phyloP scores from a whole-genome alignment of 2,888 invertebrate genomes.

The Xylocampa areola region DNA sequence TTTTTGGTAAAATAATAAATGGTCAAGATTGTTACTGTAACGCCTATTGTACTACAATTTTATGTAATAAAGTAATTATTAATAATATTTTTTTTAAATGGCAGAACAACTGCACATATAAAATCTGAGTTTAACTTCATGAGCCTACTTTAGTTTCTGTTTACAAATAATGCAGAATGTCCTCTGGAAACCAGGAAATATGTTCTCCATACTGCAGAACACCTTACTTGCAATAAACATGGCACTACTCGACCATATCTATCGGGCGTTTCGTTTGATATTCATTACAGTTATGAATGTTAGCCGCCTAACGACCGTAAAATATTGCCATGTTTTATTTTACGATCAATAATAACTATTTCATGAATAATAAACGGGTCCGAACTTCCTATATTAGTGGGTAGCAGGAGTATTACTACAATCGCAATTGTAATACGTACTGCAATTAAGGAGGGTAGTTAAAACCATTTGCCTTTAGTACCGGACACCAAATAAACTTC shows the following conservation, averaged over 20 bases:
- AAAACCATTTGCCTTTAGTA: conserved; percentile 5
- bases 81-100: no score
- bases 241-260: conserved; percentile 45
- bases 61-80: no score
- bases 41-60: no score
- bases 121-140: no score
- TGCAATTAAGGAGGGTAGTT: conserved; percentile 7
- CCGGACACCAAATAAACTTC: not conserved
- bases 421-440: conserved; percentile 11
- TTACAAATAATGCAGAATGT: not conserved
- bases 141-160: no score
- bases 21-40: no score
- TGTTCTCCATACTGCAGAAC: conserved; percentile 7
- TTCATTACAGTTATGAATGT: conserved; percentile 57
- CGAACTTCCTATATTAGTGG: conserved; percentile 20
- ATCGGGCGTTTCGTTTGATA: conserved; percentile 50
- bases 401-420: conserved; percentile 13
- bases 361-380: conserved; percentile 36
- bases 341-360: conserved; percentile 46
- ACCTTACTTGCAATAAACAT: conserved; percentile 52
- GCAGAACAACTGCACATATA: no score
- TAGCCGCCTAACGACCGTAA: conserved; percentile 40
- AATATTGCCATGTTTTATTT: conserved; percentile 51
- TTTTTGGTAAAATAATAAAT: no score
- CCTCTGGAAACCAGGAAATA: conserved; percentile 11